Percentiles rank a stretch among this genome's conserved stretches.
phyloP scores from a whole-genome alignment of 2,113 vertebrate species.

The Gambusia holbrooki region DNA sequence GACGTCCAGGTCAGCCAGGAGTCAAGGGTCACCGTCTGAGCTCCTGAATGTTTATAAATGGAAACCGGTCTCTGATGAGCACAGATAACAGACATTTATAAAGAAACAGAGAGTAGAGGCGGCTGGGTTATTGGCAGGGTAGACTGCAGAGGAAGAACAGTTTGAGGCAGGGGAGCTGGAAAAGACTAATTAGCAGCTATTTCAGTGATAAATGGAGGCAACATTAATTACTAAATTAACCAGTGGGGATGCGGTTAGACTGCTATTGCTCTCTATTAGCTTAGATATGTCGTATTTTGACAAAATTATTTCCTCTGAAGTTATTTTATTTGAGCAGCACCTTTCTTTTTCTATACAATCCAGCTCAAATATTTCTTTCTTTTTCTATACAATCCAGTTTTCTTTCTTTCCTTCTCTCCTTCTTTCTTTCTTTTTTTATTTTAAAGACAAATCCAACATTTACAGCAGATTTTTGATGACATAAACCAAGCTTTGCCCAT shows the following conservation, averaged over 20 bases:
- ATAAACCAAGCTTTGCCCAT: slow-evolving; percentile 35
- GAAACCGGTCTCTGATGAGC: slow-evolving; percentile 53
- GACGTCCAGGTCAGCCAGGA: slow-evolving; percentile 57
- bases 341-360: neutral
- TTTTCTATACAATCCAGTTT: neutral
- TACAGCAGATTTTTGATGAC: slow-evolving; percentile 44
- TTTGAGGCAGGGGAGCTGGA: slow-evolving; percentile 80
- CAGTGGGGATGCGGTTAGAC: slow-evolving; percentile 61
- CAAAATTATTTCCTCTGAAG: neutral
- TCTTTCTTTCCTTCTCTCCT: too few species aligned
- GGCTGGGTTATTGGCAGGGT: slow-evolving; percentile 58
- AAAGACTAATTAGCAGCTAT: slow-evolving; percentile 87
- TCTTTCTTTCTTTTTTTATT: too few species aligned
- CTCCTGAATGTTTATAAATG: slow-evolving; percentile 64
- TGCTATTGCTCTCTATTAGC: slow-evolving; percentile 36
- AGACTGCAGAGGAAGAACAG: slow-evolving; percentile 40
- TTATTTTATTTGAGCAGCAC: neutral
- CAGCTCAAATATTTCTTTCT: neutral
- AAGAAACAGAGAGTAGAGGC: slow-evolving; percentile 26
- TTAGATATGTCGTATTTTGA: slow-evolving; percentile 26
- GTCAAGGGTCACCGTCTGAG: slow-evolving; percentile 60
- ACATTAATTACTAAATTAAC: slow-evolving; percentile 85
- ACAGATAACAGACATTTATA: slow-evolving; percentile 51
- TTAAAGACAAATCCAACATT: neutral
- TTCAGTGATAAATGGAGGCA: slow-evolving; percentile 83